phyloP scores from a whole-genome alignment of 2,797 vertebrate species.

The Micrastur ruficollis region DNA sequence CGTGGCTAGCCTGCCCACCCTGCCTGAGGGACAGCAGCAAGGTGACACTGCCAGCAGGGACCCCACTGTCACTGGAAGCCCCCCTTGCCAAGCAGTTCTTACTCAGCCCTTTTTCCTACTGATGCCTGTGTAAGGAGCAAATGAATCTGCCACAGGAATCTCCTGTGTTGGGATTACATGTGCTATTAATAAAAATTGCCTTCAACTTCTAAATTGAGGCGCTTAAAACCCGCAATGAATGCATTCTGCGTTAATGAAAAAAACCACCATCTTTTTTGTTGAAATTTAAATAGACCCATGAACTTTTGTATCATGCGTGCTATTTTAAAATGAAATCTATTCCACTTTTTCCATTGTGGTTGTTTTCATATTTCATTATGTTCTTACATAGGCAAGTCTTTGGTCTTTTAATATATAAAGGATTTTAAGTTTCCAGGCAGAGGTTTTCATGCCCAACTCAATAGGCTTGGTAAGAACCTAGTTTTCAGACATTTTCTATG shows the following conservation, averaged over 20 bases:
- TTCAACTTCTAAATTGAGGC: slow-evolving; percentile 29
- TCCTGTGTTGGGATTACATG: slow-evolving; percentile 11
- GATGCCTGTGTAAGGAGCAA: not conserved
- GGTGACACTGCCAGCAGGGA: not conserved
- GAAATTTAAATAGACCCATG: slow-evolving; percentile 42
- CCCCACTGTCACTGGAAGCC: rapidly evolving
- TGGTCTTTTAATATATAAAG: not conserved
- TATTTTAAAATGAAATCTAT: slow-evolving; percentile 57
- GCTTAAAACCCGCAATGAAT: slow-evolving; percentile 47
- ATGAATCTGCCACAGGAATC: slow-evolving; percentile 22
- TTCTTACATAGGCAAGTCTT: slow-evolving; percentile 14
- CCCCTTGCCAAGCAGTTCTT: not conserved
- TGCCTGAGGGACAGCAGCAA: not conserved
- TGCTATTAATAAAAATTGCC: slow-evolving; percentile 56
- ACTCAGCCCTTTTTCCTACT: not conserved
- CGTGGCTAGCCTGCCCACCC: not conserved
- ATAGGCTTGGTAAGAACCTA: not conserved
- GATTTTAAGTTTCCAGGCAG: not conserved
- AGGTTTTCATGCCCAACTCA: not conserved
- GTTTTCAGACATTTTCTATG: not conserved
- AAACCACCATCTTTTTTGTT: not conserved
- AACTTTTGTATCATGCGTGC: slow-evolving; percentile 20
- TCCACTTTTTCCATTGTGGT: slow-evolving; percentile 44
- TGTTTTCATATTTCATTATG: slow-evolving; percentile 25
- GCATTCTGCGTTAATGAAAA: slow-evolving; percentile 4